Percentiles rank a stretch among this genome's conserved stretches.
These are phyloP conservation scores for Stegastes partitus DNA, from an alignment of 2,113 vertebrate genomes.

Conservation along the genomic window DNA sequence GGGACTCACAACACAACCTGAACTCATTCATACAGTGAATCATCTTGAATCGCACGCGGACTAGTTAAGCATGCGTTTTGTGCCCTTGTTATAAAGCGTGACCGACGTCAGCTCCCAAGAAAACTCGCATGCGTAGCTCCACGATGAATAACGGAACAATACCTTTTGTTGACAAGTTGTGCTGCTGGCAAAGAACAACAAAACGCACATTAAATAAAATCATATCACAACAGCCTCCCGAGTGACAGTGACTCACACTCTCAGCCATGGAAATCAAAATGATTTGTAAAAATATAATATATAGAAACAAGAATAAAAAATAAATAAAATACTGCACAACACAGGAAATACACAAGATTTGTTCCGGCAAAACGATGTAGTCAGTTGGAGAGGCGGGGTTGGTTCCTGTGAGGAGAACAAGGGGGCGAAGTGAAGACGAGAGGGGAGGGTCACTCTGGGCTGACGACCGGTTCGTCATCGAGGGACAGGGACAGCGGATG, in stretches of 20 bases:
- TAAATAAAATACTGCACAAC: conserved; percentile 80
- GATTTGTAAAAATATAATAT: conserved; percentile 67
- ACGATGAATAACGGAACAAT: conserved; percentile 19
- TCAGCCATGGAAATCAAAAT: conserved; percentile 42
- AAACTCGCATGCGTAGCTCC: conserved; percentile 14
- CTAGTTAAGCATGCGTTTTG: conserved; percentile 35
- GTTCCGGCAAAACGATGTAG: conserved; percentile 31
- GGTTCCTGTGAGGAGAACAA: conserved; percentile 29
- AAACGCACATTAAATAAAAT: conserved; percentile 72
- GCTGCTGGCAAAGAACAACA: conserved; percentile 36
- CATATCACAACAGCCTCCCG: conserved; percentile 44
- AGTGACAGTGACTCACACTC: conserved; percentile 33
- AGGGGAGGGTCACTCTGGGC: not conserved
- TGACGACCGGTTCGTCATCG: not conserved
- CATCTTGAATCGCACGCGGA: not conserved
- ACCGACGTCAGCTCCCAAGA: conserved; percentile 22
- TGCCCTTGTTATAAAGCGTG: conserved; percentile 29
- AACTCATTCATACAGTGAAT: not conserved
- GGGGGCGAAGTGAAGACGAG: too few relatives aligned
- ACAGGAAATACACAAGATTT: conserved; percentile 59
- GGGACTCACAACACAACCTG: not conserved
- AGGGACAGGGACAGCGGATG: conserved; percentile 32
- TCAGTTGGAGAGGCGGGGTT: conserved; percentile 24
- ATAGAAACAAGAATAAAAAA: conserved; percentile 69
- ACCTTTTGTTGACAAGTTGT: conserved; percentile 28